These are phyloP conservation scores for Enteromius radiatus DNA, from an alignment of 2,797 vertebrate genomes.

Conservation along the genomic window DNA sequence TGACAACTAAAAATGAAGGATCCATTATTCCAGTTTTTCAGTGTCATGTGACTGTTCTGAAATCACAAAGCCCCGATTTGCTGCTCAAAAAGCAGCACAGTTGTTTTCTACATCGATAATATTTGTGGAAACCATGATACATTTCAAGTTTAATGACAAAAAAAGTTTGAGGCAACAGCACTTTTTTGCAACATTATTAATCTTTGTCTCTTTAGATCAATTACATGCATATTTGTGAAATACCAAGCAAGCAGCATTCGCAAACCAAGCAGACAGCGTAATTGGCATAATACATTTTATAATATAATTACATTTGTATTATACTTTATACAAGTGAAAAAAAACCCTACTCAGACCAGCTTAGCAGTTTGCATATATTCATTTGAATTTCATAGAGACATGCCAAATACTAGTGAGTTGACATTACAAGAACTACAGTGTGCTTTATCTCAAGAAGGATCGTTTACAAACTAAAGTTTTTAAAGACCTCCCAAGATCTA, in stretches of 20 bases:
- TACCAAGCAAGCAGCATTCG: not conserved
- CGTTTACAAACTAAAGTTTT: slow-evolving; percentile 10
- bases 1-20: not conserved
- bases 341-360: not conserved
- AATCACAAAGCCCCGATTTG: not conserved
- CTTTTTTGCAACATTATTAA: not conserved
- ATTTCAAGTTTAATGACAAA: not conserved
- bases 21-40: not conserved
- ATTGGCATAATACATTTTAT: not conserved
- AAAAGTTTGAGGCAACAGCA: not conserved
- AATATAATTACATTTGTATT: not conserved
- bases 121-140: too few relatives aligned
- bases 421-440: not conserved
- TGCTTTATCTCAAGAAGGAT: not conserved
- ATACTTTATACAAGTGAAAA: not conserved
- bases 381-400: not conserved
- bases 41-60: not conserved
- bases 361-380: not conserved
- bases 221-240: not conserved
- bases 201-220: not conserved
- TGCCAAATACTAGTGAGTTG: not conserved
- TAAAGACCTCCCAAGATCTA: slow-evolving; percentile 32
- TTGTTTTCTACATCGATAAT: too few relatives aligned
- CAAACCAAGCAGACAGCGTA: not conserved
- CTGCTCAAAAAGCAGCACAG: too few relatives aligned